These are phyloP conservation scores for Notodromas monacha DNA, from an alignment of 2,888 invertebrate genomes.

Conservation along the genomic window DNA sequence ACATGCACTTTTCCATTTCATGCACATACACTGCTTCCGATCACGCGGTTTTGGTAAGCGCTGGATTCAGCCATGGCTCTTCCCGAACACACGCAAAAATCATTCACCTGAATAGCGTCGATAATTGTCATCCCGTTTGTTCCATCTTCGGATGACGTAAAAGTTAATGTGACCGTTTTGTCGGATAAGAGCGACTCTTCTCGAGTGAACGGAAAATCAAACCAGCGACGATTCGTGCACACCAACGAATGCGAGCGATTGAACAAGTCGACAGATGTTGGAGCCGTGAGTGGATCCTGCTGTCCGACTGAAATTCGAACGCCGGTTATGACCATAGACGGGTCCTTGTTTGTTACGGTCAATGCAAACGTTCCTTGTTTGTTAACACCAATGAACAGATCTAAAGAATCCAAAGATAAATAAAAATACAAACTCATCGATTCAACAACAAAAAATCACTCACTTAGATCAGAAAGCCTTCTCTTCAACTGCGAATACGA, in stretches of 20 bases:
- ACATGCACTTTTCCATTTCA: too few species aligned
- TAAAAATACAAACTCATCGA: too few species aligned
- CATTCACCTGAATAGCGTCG: slow-evolving; percentile 68
- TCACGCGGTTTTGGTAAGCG: too few species aligned
- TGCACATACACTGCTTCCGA: too few species aligned
- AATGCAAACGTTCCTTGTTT: too few species aligned
- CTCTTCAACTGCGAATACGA: slow-evolving; percentile 74
- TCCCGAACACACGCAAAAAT: too few species aligned
- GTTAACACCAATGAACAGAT: too few species aligned
- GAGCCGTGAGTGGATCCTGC: slow-evolving; percentile 41
- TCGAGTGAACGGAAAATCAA: slow-evolving; percentile 66
- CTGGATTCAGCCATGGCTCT: too few species aligned
- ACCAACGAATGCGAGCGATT: too few species aligned
- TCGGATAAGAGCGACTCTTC: slow-evolving; percentile 75
- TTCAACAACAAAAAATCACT: slow-evolving; percentile 6
- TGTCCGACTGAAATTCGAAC: slow-evolving; percentile 52
- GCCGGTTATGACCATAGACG: slow-evolving; percentile 60
- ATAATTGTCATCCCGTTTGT: slow-evolving; percentile 59
- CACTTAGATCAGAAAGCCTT: slow-evolving; percentile 33
- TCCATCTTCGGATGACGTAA: slow-evolving; percentile 55
- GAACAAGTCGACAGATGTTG: slow-evolving; percentile 32
- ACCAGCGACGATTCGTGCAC: slow-evolving; percentile 88
- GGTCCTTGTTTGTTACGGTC: too few species aligned
- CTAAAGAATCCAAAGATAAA: too few species aligned
- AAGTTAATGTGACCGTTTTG: slow-evolving; percentile 47